Base-by-base conservation (phyloP, 2,797 vertebrate genomes). In the Hephaestus fuliginosus region DNA sequence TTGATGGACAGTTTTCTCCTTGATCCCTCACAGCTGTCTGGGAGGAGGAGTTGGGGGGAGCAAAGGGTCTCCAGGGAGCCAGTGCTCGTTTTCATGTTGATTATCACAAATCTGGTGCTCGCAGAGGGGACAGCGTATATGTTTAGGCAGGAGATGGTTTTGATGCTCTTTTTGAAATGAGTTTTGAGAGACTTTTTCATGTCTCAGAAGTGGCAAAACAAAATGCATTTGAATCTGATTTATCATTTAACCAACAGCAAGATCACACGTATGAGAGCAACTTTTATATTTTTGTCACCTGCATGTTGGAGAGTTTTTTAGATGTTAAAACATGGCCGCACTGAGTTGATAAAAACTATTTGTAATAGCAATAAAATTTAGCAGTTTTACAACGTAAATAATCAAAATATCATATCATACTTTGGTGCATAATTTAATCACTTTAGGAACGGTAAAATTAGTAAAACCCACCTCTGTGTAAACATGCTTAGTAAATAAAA, bases 21-120 rank as follows among this genome's bases (percentile, higher is more conserved):
- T 91, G 46, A 76, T 88, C 94, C 89, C 72, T 86, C 75, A 81
- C 93, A 94, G 91, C 91, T 94, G 95, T 93, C 93, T 82, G 30
- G 46, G 56, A 63, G 28, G 55, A 66, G 33, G 57, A 25, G 63
- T 58, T 48, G 53, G 56, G 49, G 76, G 44, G 71, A 48, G 39
- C 30, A 5, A 5, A 43, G n/a, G 3, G 64, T 66, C 66, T 74
- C 51, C 5, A 1, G 51, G 78, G 68, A 64, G 43, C 0, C 28
- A 3, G 75, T 39, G 74, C 44, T 64, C 6, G 0, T 75, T 84
- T 77, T 82, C 71, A 36, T 48, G 41, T 55, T 74, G 74, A 87
- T 88, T 75, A 36, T 81, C 72, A 22, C 62, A 80, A 70, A 81
- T 80, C 76, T 14, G 76, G 56, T 62, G 74, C 64, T 43, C 13